Evolutionary conservation across 2,797 vertebrate species (phyloP).

Genomic region (Heterohyrax brucei): DNA sequence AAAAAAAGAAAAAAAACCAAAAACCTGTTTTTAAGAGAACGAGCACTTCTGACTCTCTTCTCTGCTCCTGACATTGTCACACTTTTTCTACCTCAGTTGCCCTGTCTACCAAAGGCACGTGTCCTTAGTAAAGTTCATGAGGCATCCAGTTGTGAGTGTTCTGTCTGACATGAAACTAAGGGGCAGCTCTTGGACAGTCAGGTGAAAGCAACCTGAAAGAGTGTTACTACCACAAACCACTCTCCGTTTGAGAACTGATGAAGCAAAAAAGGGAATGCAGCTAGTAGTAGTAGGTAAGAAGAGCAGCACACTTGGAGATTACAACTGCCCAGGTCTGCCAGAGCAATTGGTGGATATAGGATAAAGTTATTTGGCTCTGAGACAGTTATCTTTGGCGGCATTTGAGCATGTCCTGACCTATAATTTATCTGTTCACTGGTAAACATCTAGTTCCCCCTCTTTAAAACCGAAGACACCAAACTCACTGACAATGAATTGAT

Average conservation of each 20-base stretch:
- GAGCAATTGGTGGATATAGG: rapidly evolving
- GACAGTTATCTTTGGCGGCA: rapidly evolving
- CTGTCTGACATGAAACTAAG: neutral
- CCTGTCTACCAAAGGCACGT: neutral
- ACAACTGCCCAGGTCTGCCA: neutral
- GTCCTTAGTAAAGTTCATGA: conserved; percentile 11
- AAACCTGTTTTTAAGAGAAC: neutral
- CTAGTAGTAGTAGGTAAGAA: neutral
- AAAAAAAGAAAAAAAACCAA: neutral
- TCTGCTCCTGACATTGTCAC: neutral
- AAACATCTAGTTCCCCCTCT: neutral
- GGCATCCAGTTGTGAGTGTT: neutral
- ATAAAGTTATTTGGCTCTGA: neutral
- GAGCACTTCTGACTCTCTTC: neutral
- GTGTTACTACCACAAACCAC: neutral
- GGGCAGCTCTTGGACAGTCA: neutral
- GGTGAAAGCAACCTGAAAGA: neutral
- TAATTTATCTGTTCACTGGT: neutral
- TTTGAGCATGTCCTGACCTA: neutral
- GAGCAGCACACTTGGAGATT: neutral
- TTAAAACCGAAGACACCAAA: neutral
- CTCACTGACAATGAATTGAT: no score
- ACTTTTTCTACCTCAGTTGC: neutral
- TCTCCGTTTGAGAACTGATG: neutral
- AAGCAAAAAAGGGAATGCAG: neutral